Base-by-base conservation (phyloP, 1,140 invertebrate genomes). In the Augochlora pura region DNA sequence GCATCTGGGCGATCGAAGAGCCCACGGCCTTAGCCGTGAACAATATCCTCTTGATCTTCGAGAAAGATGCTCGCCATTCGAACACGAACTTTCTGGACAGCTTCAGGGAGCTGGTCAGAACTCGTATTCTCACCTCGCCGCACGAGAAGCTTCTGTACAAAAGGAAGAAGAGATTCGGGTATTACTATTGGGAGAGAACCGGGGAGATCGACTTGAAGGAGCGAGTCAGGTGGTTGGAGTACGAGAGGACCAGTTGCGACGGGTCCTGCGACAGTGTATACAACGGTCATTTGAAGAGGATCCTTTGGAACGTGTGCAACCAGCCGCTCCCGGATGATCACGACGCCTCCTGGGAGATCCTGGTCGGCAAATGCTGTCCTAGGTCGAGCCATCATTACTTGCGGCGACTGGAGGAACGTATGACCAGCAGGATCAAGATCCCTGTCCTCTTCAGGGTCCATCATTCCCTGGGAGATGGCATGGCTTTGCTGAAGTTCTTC, bases 1-100 rank as follows among this genome's bases (percentile, higher is more conserved):
- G 91, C 1, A 91, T 94, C 65, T 94, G 94, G 94, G 92, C 93
- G 46, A 67, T 94, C 5, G 94, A 94, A 86, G 91, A 94, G 27
- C 82, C 92, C 2, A 79, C 88, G 2, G 90, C 91, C 0, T 85
- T 87, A 8, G 92, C 92, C 32, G 81, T 93, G 18, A 93, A 93
- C 18, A 94, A 93, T 60, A 91, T 94, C 6, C 82, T 94, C 0
- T 91, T 92, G 39, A 85, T 93, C 6, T 86, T 94, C 68, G 92
- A 94, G 81, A 86, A 90, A 7, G 86, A 90, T n/a, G 38, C 65
- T 23, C 68, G 57, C 16, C 59, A 79, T 23, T 71, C 67, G 10
- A 87, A 85, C n/a, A 16, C 67, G 2, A 81, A 88, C 21, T 80
- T 90, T 10, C 25, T 90, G 18, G 65, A 83, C 12, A 82, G 81